phyloP scores from a whole-genome alignment of 2,797 vertebrate species.

The Microctenopoma stevenorrisi region DNA sequence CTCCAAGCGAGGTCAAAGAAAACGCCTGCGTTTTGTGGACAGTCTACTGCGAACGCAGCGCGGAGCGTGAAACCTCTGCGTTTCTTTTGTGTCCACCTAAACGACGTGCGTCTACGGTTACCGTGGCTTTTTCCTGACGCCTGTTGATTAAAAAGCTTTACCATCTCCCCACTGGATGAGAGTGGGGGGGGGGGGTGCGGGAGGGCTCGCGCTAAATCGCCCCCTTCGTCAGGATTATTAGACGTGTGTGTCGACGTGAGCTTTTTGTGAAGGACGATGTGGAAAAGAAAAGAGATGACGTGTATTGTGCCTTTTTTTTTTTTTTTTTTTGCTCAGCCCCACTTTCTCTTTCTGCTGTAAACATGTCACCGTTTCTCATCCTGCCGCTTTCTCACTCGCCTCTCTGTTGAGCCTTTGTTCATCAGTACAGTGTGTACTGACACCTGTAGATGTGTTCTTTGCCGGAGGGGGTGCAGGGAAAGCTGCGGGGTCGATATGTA shows the following conservation, averaged over 20 bases:
- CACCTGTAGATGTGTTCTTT: constrained; percentile 52
- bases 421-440: constrained; percentile 38
- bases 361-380: constrained; percentile 53
- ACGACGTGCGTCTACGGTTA: constrained; percentile 50
- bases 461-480: constrained; percentile 19
- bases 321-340: constrained; percentile 13
- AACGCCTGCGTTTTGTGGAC: constrained; percentile 26
- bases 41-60: neutral
- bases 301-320: constrained; percentile 39
- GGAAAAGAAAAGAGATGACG: constrained; percentile 13
- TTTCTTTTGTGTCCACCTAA: neutral
- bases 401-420: constrained; percentile 38
- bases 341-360: constrained; percentile 68
- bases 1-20: constrained; percentile 22
- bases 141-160: constrained; percentile 21
- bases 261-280: constrained; percentile 31
- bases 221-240: constrained; percentile 18
- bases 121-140: constrained; percentile 15
- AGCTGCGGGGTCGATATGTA: constrained; percentile 33
- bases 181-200: constrained; percentile 9
- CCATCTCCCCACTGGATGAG: neutral
- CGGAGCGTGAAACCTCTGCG: neutral
- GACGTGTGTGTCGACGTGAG: constrained; percentile 13
- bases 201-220: constrained; percentile 8
- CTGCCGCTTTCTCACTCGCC: constrained; percentile 24